Conservation (phyloP, 2,888 invertebrate species). For the Acanthosepion pharaonis region DNA sequence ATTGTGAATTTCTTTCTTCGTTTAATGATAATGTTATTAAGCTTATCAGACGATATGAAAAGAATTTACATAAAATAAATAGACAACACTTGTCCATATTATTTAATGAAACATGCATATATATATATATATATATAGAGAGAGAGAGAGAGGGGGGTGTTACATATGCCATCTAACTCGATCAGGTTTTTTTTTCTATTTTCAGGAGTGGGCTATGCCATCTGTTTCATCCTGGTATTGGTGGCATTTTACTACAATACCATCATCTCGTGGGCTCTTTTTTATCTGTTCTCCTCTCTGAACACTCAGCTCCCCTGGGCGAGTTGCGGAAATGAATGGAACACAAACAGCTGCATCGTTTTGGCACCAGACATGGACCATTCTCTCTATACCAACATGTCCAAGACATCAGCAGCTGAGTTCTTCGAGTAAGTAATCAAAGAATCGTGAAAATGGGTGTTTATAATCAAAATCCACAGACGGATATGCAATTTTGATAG, state of each 20-base stretch:
- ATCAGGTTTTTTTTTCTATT: conserved; percentile 50
- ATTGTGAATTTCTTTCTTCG: no score
- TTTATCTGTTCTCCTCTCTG: conserved; percentile 72
- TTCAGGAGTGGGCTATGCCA: conserved; percentile 94
- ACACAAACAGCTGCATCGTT: conserved; percentile 78
- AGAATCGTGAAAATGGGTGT: no score
- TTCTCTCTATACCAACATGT: conserved; percentile 56
- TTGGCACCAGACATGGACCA: conserved; percentile 56
- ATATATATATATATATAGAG: no score
- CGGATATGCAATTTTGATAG: no score
- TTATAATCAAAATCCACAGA: no score
- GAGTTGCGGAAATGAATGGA: conserved; percentile 73
- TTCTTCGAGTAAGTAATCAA: conserved; percentile 65
- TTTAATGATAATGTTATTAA: no score
- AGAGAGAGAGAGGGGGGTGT: no score
- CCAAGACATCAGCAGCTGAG: conserved; percentile 66
- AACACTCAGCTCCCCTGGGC: conserved; percentile 73
- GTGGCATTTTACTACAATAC: conserved; percentile 93
- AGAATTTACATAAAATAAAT: no score
- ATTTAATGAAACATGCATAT: no score
- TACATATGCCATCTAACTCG: no score
- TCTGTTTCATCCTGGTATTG: conserved; percentile 85
- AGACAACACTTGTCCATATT: no score
- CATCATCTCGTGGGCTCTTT: conserved; percentile 91
- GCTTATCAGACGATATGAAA: no score